These are phyloP conservation scores for Falco berigora DNA, from an alignment of 2,797 vertebrate species.

Conservation along the genomic window DNA sequence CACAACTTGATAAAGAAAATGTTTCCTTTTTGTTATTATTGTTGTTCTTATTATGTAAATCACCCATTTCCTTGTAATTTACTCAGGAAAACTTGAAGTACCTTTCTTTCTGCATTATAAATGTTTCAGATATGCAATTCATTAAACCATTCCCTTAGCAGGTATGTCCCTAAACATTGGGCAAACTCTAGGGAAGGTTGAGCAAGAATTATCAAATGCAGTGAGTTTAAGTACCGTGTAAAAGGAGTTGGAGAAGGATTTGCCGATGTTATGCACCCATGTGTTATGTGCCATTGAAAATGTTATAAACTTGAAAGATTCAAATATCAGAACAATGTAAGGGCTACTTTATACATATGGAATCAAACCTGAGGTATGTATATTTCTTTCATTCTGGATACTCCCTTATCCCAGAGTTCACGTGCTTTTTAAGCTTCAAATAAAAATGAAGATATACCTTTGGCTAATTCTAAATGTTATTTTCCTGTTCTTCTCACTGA, in stretches of 20 bases:
- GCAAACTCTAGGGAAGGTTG: neutral
- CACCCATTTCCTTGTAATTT: slow-evolving; percentile 41
- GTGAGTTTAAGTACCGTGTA: neutral
- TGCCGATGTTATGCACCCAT: neutral
- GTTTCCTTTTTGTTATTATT: neutral
- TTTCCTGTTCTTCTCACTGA: neutral
- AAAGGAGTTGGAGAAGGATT: neutral
- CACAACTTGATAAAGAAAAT: neutral
- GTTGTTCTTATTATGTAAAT: neutral
- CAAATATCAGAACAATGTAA: neutral
- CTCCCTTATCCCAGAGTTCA: neutral
- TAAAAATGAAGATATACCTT: neutral
- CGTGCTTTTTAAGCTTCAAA: neutral
- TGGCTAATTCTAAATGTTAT: neutral
- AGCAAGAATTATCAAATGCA: neutral
- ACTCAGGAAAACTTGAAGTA: neutral
- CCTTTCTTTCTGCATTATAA: neutral
- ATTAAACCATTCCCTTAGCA: neutral
- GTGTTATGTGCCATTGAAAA: neutral
- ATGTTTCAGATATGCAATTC: slow-evolving; percentile 11
- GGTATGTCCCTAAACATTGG: neutral
- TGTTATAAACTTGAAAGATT: neutral
- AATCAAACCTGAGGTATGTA: neutral
- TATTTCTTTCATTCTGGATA: neutral
- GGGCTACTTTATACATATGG: neutral